Percentiles rank a stretch among this genome's conserved stretches.
Evolutionary conservation across 1,140 invertebrate genomes (phyloP).

Genomic region (Solen grandis): DNA sequence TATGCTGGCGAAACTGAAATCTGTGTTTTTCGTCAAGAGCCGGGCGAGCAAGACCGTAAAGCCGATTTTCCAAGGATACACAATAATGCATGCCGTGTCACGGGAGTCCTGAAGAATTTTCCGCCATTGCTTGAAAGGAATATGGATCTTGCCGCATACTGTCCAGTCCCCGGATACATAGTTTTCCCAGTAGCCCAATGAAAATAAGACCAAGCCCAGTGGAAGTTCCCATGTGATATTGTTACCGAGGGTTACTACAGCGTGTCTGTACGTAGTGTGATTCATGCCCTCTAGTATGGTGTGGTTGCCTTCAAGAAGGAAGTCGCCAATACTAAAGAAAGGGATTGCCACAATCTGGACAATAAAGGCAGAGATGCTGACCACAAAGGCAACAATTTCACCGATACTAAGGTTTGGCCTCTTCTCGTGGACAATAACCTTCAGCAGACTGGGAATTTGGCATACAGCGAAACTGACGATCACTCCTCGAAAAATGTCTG

Average conservation of each 20-base stretch:
- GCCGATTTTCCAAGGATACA: constrained; percentile 74
- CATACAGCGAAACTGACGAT: constrained; percentile 73
- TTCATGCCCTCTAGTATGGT: constrained; percentile 59
- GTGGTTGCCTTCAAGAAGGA: constrained; percentile 61
- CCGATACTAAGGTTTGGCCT: constrained; percentile 59
- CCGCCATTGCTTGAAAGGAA: constrained; percentile 69
- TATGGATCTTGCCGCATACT: constrained; percentile 67
- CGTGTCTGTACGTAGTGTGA: constrained; percentile 48
- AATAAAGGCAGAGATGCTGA: constrained; percentile 63
- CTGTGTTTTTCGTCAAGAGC: constrained; percentile 57
- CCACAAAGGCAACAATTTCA: constrained; percentile 58
- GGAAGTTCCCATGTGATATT: constrained; percentile 89
- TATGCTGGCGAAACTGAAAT: constrained; percentile 50
- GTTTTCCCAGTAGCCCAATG: constrained; percentile 99
- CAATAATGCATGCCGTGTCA: constrained; percentile 71
- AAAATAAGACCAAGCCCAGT: constrained; percentile 90
- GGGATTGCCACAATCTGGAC: constrained; percentile 66
- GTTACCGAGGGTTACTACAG: constrained; percentile 17
- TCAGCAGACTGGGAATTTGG: constrained; percentile 74
- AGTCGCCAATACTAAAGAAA: constrained; percentile 66
- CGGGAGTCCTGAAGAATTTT: constrained; percentile 68
- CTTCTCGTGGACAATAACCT: constrained; percentile 69
- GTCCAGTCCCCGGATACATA: constrained; percentile 88
- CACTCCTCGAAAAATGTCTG: constrained; percentile 74
- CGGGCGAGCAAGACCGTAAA: constrained; percentile 64